A percentile compares a stretch with the other conserved stretches of the same genome.
These are phyloP conservation scores for Protobothrops mucrosquamatus DNA, from an alignment of 2,113 vertebrate genomes.

Conservation along the genomic window DNA sequence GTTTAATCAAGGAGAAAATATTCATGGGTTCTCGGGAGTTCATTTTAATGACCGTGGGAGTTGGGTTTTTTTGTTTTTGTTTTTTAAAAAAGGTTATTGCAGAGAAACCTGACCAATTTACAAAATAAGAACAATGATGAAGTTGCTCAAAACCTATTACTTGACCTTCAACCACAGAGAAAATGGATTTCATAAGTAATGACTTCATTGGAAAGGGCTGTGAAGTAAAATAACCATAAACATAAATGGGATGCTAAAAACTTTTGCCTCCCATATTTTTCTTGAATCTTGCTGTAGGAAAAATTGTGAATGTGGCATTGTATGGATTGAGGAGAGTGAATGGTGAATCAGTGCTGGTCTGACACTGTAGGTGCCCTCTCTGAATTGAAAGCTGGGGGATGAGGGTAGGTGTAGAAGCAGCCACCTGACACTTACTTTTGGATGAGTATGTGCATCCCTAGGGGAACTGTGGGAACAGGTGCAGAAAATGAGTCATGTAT, in stretches of 20 bases:
- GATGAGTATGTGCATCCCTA: not conserved
- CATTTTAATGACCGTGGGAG: not conserved
- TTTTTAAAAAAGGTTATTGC: not conserved
- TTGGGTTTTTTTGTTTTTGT: not conserved
- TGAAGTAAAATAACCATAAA: not conserved
- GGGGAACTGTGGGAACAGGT: not conserved
- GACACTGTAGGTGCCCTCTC: not conserved
- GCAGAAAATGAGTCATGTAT: not conserved
- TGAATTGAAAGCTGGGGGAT: not conserved
- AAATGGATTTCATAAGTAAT: constrained; percentile 2
- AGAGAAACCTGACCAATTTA: not conserved
- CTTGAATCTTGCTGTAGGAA: not conserved
- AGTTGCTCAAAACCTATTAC: not conserved
- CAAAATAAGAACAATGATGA: accelerated
- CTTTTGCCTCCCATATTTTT: not conserved
- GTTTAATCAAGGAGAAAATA: constrained; percentile 44
- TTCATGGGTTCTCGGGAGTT: not conserved
- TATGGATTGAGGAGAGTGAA: not conserved
- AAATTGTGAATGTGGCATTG: not conserved
- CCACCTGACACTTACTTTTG: not conserved
- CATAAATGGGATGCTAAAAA: not conserved
- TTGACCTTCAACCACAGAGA: not conserved
- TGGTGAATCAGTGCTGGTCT: not conserved
- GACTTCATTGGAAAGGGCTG: not conserved
- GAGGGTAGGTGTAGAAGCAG: not conserved